Conservation (phyloP, 2,113 vertebrate species). For the Dicerorhinus sumatrensis region DNA sequence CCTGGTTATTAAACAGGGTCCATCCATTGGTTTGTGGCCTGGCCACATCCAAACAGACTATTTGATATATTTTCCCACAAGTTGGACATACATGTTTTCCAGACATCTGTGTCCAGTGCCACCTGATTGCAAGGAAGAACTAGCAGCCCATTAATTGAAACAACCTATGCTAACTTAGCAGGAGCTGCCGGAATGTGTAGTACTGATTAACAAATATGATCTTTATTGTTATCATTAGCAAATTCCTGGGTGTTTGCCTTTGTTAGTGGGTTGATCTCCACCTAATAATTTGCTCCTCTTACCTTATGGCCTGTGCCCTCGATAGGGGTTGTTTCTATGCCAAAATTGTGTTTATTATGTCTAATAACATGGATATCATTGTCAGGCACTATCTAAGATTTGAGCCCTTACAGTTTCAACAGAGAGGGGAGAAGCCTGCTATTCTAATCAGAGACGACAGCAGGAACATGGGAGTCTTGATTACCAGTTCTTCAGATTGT, state of each 20-base stretch:
- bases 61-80: constrained; percentile 18
- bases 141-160: neutral
- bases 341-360: constrained; percentile 37
- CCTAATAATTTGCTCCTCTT: constrained; percentile 37
- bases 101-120: neutral
- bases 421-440: neutral
- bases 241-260: constrained; percentile 16
- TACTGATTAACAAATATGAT: neutral
- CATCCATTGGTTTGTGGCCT: neutral
- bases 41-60: neutral
- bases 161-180: neutral
- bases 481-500: constrained; percentile 43
- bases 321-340: neutral
- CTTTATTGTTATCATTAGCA: constrained; percentile 28
- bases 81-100: constrained; percentile 28
- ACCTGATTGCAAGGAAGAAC: constrained; percentile 43
- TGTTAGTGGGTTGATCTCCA: constrained; percentile 40
- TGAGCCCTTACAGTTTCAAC: neutral
- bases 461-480: neutral
- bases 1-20: neutral
- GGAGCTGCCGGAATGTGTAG: neutral
- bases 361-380: constrained; percentile 23
- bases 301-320: constrained; percentile 3
- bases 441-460: constrained; percentile 21
- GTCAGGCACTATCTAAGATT: neutral